These are phyloP conservation scores for Leucophenga montana DNA, from an alignment of 2,888 invertebrate genomes.

Conservation along the genomic window DNA sequence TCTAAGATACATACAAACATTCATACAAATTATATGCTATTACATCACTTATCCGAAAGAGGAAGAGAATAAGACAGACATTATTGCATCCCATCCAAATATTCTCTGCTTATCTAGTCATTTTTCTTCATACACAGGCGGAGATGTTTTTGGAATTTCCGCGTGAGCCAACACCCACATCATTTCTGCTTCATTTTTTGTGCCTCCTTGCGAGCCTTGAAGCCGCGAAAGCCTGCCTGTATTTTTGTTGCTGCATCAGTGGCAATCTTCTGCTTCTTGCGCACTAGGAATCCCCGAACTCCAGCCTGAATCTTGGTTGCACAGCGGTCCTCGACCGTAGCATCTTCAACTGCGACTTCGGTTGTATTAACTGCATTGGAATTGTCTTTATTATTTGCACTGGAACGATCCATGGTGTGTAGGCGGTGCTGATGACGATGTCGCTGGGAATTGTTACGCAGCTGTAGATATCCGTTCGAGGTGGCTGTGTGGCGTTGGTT, in stretches of 20 bases:
- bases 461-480: background rate
- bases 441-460: conserved; percentile 30
- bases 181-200: conserved; percentile 67
- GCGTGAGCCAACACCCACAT: conserved; percentile 17
- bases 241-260: conserved; percentile 73
- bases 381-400: conserved; percentile 16
- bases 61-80: no score
- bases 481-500: conserved; percentile 27
- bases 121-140: no score
- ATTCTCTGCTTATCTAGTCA: no score
- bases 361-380: conserved; percentile 38
- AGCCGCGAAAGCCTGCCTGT: conserved; percentile 73
- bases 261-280: conserved; percentile 70
- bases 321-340: conserved; percentile 62
- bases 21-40: background rate
- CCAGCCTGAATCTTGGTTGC: conserved; percentile 72
- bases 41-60: background rate
- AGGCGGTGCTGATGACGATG: conserved; percentile 47
- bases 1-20: no score
- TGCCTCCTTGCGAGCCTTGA: conserved; percentile 71
- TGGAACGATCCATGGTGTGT: conserved; percentile 36
- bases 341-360: conserved; percentile 42
- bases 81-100: no score
- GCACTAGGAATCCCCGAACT: conserved; percentile 70
- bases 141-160: background rate